A percentile compares a stretch with the other conserved stretches of the same genome.
Evolutionary conservation across 2,113 vertebrate species (phyloP).

Genomic region (Microtus ochrogaster): DNA sequence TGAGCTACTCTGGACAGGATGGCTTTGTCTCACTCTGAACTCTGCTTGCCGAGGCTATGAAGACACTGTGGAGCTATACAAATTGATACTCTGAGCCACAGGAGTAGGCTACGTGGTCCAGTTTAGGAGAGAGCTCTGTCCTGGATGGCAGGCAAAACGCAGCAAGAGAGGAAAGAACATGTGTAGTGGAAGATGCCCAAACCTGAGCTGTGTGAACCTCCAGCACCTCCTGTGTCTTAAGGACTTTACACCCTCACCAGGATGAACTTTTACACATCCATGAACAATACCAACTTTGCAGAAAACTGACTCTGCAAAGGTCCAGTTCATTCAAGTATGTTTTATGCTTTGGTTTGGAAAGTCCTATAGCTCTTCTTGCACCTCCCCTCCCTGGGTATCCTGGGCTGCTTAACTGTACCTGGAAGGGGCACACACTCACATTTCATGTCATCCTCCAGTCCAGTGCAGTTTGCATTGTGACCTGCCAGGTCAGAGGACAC

Average conservation of each 20-base stretch:
- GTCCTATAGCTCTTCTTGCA: not conserved
- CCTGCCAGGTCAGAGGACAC: fast-evolving
- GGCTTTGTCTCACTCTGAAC: not conserved
- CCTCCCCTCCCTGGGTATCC: not conserved
- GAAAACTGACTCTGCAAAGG: not conserved
- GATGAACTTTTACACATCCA: not conserved
- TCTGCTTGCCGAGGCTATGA: not conserved
- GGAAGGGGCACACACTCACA: not conserved
- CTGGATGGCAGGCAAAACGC: not conserved
- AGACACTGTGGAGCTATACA: not conserved
- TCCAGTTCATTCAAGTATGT: not conserved
- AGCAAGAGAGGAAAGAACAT: not conserved
- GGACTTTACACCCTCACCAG: not conserved
- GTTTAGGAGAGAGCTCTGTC: not conserved
- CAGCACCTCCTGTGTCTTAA: not conserved
- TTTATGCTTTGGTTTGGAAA: constrained; percentile 21
- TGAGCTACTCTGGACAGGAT: not conserved
- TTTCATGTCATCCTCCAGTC: not conserved
- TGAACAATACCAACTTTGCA: not conserved
- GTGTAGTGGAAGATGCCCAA: not conserved
- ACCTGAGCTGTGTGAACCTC: not conserved
- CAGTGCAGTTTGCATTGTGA: not conserved
- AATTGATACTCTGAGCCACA: not conserved
- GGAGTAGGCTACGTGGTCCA: not conserved
- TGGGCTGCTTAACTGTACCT: not conserved